Evolutionary conservation across 2,888 invertebrate genomes (phyloP).

Genomic region (Scaptomyza reducta): DNA sequence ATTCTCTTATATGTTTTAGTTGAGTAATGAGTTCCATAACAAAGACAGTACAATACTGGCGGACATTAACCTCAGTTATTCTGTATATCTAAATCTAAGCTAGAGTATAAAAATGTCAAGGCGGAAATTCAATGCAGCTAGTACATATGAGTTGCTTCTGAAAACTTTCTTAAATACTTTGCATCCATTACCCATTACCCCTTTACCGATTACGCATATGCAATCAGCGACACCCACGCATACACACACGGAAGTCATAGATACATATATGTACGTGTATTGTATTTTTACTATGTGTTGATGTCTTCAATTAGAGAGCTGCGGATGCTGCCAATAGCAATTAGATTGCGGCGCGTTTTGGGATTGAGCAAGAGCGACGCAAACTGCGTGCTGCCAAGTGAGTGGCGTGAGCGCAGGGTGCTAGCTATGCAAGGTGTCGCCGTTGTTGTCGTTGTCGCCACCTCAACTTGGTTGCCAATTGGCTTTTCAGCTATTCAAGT

Average conservation of each 20-base stretch:
- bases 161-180: constrained; percentile 36
- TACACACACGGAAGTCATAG: not conserved
- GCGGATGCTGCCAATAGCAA: constrained; percentile 61
- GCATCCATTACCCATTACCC: constrained; percentile 43
- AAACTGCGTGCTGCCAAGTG: constrained; percentile 45
- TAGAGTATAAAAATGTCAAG: no score
- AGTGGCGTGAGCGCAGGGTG: not conserved
- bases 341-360: constrained; percentile 74
- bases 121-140: constrained; percentile 26
- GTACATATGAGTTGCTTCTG: constrained; percentile 25
- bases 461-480: constrained; percentile 73
- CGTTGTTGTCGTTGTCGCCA: constrained; percentile 48
- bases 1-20: no score
- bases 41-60: no score
- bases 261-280: constrained; percentile 18
- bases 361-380: constrained; percentile 66
- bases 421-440: constrained; percentile 61
- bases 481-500: constrained; percentile 62
- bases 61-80: no score
- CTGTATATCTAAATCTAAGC: no score
- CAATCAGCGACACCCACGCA: constrained; percentile 3
- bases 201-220: constrained; percentile 57
- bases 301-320: constrained; percentile 83
- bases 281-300: constrained; percentile 80
- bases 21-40: no score